Conservation (phyloP, 1,140 invertebrate species). For the Druon quercuslanigerum region DNA sequence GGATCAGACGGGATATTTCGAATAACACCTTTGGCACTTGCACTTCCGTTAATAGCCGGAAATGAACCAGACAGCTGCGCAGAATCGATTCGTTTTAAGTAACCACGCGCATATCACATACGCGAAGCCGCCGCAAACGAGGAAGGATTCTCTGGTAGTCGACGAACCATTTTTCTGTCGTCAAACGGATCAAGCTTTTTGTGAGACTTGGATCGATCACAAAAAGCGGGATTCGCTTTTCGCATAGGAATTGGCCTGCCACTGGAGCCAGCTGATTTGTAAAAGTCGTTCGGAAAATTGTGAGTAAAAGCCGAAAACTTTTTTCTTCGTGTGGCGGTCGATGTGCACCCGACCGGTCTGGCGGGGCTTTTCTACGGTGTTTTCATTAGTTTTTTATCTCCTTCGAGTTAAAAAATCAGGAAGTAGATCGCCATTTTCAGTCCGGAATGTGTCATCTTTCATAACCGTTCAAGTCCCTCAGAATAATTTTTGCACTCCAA, state of each 20-base stretch:
- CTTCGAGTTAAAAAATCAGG: background rate
- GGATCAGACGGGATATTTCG: background rate
- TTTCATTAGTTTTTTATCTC: background rate
- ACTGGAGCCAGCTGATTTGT: constrained; percentile 44
- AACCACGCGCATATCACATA: constrained; percentile 3
- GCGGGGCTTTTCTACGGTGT: constrained; percentile 3
- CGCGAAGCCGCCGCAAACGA: constrained; percentile 36
- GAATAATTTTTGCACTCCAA: constrained; percentile 34
- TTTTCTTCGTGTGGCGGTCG: constrained; percentile 45
- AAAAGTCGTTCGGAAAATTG: constrained; percentile 54
- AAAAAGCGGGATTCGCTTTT: constrained; percentile 77
- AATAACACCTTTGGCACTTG: background rate
- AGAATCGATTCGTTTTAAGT: background rate
- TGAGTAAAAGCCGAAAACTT: constrained; percentile 54
- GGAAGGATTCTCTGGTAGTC: constrained; percentile 59
- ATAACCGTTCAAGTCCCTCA: background rate
- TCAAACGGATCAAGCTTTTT: constrained; percentile 76
- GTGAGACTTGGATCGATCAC: constrained; percentile 75
- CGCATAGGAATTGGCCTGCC: constrained; percentile 72
- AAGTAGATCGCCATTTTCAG: background rate
- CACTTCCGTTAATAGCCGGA: constrained; percentile 36
- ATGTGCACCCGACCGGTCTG: constrained; percentile 49
- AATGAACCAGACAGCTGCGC: constrained; percentile 42
- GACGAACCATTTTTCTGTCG: constrained; percentile 72
- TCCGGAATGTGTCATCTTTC: background rate